Base-by-base conservation (phyloP, 2,888 invertebrate genomes). In the Eilema griseolum region DNA sequence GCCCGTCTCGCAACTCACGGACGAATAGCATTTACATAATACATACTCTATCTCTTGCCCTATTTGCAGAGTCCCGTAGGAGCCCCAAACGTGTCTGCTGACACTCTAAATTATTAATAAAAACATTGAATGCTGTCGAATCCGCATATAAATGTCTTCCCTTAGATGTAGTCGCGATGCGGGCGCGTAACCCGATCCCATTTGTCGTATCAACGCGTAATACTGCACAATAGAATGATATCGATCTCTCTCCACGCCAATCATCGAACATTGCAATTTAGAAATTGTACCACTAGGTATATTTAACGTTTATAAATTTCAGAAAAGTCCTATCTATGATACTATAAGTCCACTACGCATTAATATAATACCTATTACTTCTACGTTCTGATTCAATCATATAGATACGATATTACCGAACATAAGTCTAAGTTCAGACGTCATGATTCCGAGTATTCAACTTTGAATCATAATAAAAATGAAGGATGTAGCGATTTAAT, bases 281-380 rank as follows among this genome's bases (percentile, higher is more conserved):
- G 86, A 88, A 88, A 88, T 83, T 85, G 87, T 89, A 90, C 89
- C 88, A 93, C 91, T 90, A 92, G 87, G 85, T 89, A 90, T 87
- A 83, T 89, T 89, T 90, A 94, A 94, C 94, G 88, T 94, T 94
- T 91, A 94, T 94, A 94, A 93, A 94, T 94, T 95, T 95, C 92
- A 92, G 94, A 94, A 93, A 92, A 92, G 87, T 85, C 93, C 94
- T 94, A 95, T 93, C 93, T 94, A 93, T 90, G 85, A 86, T 82
- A 80, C 89, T 90, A 89, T 85, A 85, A 83, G 87, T 87, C 85
- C 77, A 81, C 91, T 91, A 92, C 88, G 80, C 80, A 82, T 86
- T 84, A 84, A 83, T 83, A 80, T 83, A 28, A 84, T 83, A 84
- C 78, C 81, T 83, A 83, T 82, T 77, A 77, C 65, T 78, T 78